phyloP scores from a whole-genome alignment of 1,140 invertebrate species.

The Nomia melanderi region DNA sequence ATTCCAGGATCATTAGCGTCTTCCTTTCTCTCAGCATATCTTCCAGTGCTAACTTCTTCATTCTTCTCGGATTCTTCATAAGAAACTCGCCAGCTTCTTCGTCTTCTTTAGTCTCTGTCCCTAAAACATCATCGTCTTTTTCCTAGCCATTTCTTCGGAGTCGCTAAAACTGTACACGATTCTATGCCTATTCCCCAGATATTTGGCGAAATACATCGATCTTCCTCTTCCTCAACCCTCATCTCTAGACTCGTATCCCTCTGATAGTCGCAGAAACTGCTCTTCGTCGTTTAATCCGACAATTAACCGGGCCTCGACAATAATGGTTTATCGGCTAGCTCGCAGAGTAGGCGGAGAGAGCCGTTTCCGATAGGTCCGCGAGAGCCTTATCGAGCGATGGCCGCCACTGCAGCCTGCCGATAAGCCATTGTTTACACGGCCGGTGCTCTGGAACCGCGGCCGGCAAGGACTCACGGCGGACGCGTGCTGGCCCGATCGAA shows the following conservation, averaged over 20 bases:
- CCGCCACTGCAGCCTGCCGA: constrained; percentile 51
- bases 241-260: background rate
- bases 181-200: too few species aligned
- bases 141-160: background rate
- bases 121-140: background rate
- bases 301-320: constrained; percentile 32
- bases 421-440: constrained; percentile 59
- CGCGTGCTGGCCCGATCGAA: background rate
- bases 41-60: too few species aligned
- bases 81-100: too few species aligned
- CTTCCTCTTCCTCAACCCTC: too few species aligned
- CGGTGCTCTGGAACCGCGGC: constrained; percentile 42
- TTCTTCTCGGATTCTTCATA: too few species aligned
- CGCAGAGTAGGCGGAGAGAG: constrained; percentile 14
- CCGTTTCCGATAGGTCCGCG: constrained; percentile 39
- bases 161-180: too few species aligned
- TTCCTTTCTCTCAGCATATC: too few species aligned
- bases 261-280: background rate
- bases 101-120: too few species aligned
- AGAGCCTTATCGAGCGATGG: constrained; percentile 41
- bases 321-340: constrained; percentile 45
- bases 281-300: constrained; percentile 29
- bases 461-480: background rate
- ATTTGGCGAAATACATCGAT: background rate
- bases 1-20: too few species aligned